A percentile compares a stretch with the other conserved stretches of the same genome.
Conservation (phyloP, 2,797 vertebrate species). For the Meriones psammophilus region DNA sequence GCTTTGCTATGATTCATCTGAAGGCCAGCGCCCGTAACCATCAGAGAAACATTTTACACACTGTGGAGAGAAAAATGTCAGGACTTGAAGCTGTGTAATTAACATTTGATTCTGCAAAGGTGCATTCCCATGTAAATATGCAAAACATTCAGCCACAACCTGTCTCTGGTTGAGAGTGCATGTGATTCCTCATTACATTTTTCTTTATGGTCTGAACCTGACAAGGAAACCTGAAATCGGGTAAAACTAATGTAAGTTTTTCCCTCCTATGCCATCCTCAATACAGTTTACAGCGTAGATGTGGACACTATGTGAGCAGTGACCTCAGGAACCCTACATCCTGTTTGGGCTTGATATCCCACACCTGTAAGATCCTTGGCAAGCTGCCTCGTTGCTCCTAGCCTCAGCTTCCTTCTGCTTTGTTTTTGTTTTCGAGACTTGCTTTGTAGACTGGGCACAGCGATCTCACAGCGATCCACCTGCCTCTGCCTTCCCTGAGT, state of each 20-base stretch:
- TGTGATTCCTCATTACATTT: slow-evolving; percentile 6
- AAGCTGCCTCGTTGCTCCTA: neutral
- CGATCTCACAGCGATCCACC: too few species aligned
- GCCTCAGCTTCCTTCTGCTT: neutral
- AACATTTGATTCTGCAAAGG: slow-evolving; percentile 50
- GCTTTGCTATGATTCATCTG: neutral
- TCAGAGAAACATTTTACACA: neutral
- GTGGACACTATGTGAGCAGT: neutral
- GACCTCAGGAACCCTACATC: neutral
- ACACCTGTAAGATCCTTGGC: neutral
- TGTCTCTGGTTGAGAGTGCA: neutral
- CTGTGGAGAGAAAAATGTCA: slow-evolving; percentile 29
- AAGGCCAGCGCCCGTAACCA: neutral
- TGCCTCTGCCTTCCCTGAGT: too few species aligned
- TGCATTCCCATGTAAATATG: neutral
- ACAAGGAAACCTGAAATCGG: neutral
- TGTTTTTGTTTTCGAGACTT: too few species aligned
- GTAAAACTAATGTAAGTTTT: neutral
- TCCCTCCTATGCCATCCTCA: neutral
- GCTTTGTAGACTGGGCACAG: too few species aligned
- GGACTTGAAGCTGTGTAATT: slow-evolving; percentile 4
- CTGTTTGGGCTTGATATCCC: neutral
- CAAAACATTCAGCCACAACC: neutral
- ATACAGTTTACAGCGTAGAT: neutral
- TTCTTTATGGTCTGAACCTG: neutral